Base-by-base conservation (phyloP, 2,113 vertebrate species). In the Zosterops pallidus region DNA sequence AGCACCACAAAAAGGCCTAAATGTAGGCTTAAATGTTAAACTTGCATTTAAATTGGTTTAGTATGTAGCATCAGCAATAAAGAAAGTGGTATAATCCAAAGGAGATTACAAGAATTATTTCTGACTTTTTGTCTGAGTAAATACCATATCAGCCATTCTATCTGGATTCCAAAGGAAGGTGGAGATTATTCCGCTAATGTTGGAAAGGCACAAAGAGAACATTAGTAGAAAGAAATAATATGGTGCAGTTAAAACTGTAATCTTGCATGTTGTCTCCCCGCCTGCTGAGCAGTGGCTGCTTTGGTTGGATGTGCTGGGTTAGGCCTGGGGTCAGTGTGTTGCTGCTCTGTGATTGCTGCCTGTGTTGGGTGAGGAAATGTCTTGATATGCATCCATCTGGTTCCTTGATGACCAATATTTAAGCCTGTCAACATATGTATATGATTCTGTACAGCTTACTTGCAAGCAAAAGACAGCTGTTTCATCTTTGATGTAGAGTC, bases 301-400 rank as follows among this genome's bases (percentile, higher is more conserved):
- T 49, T 17, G 28, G 11, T 4, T 55, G 42, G 1, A 0, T 41
- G 37, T 52, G 47, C 79, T 49, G 52, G 13, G 18, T 49, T 63
- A 10, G 39, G n/a, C 20, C 18, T 0, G 0, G n/a, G 20, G 8
- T 71, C 37, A 7, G 12, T 3, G 29, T 28, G 55, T 15, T 60
- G 47, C 17, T 74, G 47, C 64, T 70, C 37, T 67, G 18, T 39
- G 41, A 18, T 37, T 49, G 12, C 46, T 85, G 62, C 87, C 56
- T 42, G 24, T 26, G 50, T 13, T 56, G 31, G 28, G 7, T 65
- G 56, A 74, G 70, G 35, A 59, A 19, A 15, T 50, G 20, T 41
- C 33, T 46, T 2, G 9, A 23, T 77, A 14, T 4, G 35, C 3
- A 9, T 63, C 42, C 7, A 9, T 72, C 60, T 35, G 9, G 9